Base-by-base conservation (phyloP, 2,888 invertebrate species). In the Calameuta filiformis region DNA sequence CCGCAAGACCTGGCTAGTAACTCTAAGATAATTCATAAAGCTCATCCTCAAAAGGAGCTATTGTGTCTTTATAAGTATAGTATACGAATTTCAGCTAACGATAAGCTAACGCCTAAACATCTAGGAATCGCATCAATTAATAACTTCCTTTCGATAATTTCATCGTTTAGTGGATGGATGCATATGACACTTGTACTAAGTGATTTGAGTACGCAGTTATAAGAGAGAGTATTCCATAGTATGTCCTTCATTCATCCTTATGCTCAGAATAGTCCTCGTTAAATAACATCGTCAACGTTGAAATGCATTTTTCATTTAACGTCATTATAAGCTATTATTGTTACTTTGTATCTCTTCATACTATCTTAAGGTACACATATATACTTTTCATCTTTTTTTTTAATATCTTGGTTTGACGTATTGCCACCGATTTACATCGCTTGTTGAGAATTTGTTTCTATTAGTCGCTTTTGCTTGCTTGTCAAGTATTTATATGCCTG, bases 331-430 rank as follows among this genome's bases (percentile, higher is more conserved):
- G 75, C 80, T 83, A 83, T 83, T 83, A 85, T 82, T 82, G 79
- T 82, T 79, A 79, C 56, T 56, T 56, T 23, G 56, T 83, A 78
- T 80, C 69, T 77, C 81, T 86, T 84, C 82, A 79, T 77, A 68
- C 81, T 86, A 86, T 83, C 80, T 73, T 82, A 83, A 79, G 81
- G 73, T 82, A 79, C 15, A 56, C 9, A 56, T 56, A 56, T 56
- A 56, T 56, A 56, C 23, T 23, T 15, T 40, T 56, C 56, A 56
- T 56, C 56, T 56, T 23, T 56, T 56, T 40, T 56, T 80, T 83
- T 78, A 76, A 81, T 80, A 77, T 77, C 77, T 87, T 87, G 84
- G 84, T 84, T 86, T 82, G 80, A 83, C 76, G 79, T 87, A 88
- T 87, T 87, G 85, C 87, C 88, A 87, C 83, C 77, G 77, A 73